A percentile compares a stretch with the other conserved stretches of the same genome.
Conservation (phyloP, 2,113 vertebrate genomes). For the Mionectes macconnelli region DNA sequence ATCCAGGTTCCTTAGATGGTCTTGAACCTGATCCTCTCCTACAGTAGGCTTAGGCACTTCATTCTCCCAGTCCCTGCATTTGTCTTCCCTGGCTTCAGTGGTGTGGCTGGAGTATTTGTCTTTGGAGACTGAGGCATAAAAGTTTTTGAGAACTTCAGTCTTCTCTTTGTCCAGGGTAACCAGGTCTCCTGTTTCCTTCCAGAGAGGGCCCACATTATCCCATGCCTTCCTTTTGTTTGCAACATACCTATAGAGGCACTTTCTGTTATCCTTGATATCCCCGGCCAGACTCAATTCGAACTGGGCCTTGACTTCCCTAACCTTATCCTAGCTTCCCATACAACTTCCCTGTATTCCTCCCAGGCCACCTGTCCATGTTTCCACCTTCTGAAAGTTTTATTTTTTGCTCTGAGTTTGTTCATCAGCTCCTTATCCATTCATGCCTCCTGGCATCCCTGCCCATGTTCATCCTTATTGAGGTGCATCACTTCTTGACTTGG, state of each 20-base stretch:
- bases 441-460: too few relatives aligned
- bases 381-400: neutral
- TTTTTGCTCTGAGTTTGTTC: neutral
- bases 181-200: neutral
- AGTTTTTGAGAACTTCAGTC: neutral
- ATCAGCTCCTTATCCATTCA: neutral
- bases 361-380: neutral
- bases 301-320: neutral
- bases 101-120: neutral
- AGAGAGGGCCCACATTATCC: neutral
- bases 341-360: neutral
- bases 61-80: neutral
- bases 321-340: neutral
- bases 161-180: neutral
- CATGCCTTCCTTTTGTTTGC: neutral
- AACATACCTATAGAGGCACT: neutral
- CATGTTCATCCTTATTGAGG: neutral
- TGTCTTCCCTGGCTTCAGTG: neutral
- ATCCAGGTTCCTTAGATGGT: neutral
- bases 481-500: neutral
- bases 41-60: neutral
- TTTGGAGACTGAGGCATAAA: neutral
- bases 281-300: neutral
- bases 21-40: neutral
- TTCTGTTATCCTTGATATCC: neutral